Evolutionary conservation across 2,113 vertebrate species (phyloP).

Genomic region (Aegotheles bennettii): DNA sequence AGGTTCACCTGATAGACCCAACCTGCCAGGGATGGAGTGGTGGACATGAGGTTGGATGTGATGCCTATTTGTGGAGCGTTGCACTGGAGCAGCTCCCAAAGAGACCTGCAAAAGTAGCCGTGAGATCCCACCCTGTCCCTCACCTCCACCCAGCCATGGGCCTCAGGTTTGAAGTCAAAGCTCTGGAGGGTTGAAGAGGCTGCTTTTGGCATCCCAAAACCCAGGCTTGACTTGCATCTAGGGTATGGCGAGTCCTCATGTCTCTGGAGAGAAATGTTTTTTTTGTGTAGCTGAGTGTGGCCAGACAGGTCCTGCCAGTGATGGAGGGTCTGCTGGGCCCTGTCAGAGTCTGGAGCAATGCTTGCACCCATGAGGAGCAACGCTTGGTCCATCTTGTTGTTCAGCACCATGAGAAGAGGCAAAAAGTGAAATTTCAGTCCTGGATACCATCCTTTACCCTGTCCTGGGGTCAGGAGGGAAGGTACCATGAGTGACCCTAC

Average conservation of each 20-base stretch:
- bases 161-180: not conserved
- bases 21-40: not conserved
- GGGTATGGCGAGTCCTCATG: not conserved
- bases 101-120: not conserved
- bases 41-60: not conserved
- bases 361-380: fast-evolving
- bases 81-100: not conserved
- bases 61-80: not conserved
- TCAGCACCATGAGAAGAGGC: not conserved
- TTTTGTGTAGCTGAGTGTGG: not conserved
- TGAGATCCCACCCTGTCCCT: not conserved
- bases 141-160: not conserved
- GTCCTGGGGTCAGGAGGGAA: not conserved
- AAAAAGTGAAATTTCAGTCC: not conserved
- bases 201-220: not conserved
- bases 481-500: not conserved
- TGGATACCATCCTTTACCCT: not conserved
- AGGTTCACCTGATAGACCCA: not conserved
- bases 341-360: not conserved
- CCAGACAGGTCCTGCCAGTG: not conserved
- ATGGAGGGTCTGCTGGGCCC: not conserved
- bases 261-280: not conserved
- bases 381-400: not conserved
- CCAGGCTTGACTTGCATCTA: not conserved
- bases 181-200: not conserved